Evolutionary conservation across 2,888 invertebrate genomes (phyloP).

Genomic region (Xestia sexstrigata): DNA sequence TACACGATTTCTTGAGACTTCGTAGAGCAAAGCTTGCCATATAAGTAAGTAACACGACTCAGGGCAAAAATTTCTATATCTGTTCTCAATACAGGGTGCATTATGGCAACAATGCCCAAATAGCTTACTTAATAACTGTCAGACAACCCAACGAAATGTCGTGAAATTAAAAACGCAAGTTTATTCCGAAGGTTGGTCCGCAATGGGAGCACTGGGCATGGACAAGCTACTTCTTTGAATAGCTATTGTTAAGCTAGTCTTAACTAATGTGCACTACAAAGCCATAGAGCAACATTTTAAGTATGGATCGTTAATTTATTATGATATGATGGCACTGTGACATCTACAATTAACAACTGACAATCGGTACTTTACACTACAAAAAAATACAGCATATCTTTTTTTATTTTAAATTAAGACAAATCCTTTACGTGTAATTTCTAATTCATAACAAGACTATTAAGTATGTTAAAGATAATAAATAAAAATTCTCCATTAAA

Average conservation of each 20-base stretch:
- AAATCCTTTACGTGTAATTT: slow-evolving; percentile 26
- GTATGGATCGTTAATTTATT: not conserved
- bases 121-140: slow-evolving; percentile 1
- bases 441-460: slow-evolving; percentile 32
- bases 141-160: slow-evolving; percentile 7
- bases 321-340: not conserved
- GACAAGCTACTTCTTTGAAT: not conserved
- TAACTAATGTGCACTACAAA: not conserved
- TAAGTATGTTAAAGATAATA: slow-evolving; percentile 43
- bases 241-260: not conserved
- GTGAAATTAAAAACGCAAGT: not conserved
- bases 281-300: not conserved
- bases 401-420: too few relatives aligned
- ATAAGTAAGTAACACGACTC: slow-evolving; percentile 15
- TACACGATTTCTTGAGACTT: slow-evolving; percentile 17
- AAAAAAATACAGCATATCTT: too few relatives aligned
- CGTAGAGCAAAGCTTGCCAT: not conserved
- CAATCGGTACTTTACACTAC: too few relatives aligned
- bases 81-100: not conserved
- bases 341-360: not conserved
- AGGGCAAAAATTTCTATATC: not conserved
- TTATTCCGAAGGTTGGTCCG: not conserved
- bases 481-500: too few relatives aligned
- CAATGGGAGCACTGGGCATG: not conserved
- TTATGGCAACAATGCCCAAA: not conserved